Evolutionary conservation across 2,888 invertebrate genomes (phyloP).

Genomic region (Opisthograptis luteolata): DNA sequence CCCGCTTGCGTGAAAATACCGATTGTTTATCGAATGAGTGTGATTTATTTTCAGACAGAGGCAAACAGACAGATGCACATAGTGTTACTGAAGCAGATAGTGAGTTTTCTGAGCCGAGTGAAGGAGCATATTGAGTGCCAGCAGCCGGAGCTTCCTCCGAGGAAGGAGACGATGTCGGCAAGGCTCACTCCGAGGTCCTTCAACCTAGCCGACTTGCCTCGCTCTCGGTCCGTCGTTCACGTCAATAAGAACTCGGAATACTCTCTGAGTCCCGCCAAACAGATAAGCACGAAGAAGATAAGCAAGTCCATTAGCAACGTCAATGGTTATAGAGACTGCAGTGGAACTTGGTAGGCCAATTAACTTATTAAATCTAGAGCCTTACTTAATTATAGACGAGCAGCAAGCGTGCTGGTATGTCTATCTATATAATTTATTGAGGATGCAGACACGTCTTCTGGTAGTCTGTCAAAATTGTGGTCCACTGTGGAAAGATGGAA

Average conservation of each 20-base stretch:
- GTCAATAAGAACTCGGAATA: conserved; percentile 69
- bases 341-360: conserved; percentile 65
- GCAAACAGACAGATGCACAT: conserved; percentile 89
- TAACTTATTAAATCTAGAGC: too few relatives aligned
- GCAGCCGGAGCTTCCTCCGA: conserved; percentile 48
- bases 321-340: conserved; percentile 67
- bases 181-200: conserved; percentile 50
- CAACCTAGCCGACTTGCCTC: conserved; percentile 65
- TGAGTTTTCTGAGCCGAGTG: conserved; percentile 87
- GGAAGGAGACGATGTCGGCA: conserved; percentile 44
- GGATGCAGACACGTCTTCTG: too few relatives aligned
- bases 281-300: conserved; percentile 68
- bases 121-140: conserved; percentile 86
- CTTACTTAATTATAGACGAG: too few relatives aligned
- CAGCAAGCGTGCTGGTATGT: too few relatives aligned
- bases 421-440: too few relatives aligned
- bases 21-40: conserved; percentile 28
- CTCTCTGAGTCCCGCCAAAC: conserved; percentile 58
- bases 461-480: too few relatives aligned
- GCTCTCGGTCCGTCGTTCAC: conserved; percentile 71
- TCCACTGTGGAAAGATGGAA: too few relatives aligned
- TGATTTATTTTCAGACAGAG: conserved; percentile 85
- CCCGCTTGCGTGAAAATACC: conserved; percentile 19
- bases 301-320: conserved; percentile 78
- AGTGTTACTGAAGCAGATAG: conserved; percentile 88